A percentile compares a stretch with the other conserved stretches of the same genome.
phyloP scores from a whole-genome alignment of 2,797 vertebrate genomes.

The Falco concolor region DNA sequence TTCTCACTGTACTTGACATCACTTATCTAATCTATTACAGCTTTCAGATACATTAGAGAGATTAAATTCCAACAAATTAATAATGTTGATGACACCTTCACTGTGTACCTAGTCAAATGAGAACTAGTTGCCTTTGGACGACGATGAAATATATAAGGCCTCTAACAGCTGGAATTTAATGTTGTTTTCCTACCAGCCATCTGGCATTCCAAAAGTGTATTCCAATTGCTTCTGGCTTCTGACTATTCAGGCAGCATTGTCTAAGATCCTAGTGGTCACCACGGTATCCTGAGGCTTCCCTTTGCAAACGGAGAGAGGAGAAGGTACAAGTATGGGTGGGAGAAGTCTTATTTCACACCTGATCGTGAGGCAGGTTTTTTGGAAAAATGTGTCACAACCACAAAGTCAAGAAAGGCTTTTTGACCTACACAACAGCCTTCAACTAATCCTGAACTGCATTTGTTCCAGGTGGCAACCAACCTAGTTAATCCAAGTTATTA shows the following conservation, averaged over 20 bases:
- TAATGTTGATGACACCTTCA: background rate
- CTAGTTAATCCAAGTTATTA: conserved; percentile 19
- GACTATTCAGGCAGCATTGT: background rate
- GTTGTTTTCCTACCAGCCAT: background rate
- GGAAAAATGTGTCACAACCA: background rate
- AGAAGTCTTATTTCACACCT: background rate
- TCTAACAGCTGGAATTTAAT: background rate
- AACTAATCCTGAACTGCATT: background rate
- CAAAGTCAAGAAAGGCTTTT: background rate
- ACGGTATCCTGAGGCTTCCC: background rate
- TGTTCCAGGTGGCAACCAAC: conserved; percentile 12
- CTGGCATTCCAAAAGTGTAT: conserved; percentile 13
- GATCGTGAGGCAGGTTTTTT: background rate
- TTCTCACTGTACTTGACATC: background rate
- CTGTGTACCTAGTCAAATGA: conserved; percentile 26
- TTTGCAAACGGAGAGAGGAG: background rate
- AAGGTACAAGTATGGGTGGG: background rate
- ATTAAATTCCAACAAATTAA: conserved; percentile 29
- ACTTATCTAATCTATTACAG: background rate
- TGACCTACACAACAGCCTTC: background rate
- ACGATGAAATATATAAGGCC: background rate
- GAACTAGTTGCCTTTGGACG: background rate
- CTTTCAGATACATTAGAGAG: background rate
- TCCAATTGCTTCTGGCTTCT: background rate
- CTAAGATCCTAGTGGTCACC: background rate